phyloP scores from a whole-genome alignment of 2,113 vertebrate genomes.

The Toxostoma redivivum region DNA sequence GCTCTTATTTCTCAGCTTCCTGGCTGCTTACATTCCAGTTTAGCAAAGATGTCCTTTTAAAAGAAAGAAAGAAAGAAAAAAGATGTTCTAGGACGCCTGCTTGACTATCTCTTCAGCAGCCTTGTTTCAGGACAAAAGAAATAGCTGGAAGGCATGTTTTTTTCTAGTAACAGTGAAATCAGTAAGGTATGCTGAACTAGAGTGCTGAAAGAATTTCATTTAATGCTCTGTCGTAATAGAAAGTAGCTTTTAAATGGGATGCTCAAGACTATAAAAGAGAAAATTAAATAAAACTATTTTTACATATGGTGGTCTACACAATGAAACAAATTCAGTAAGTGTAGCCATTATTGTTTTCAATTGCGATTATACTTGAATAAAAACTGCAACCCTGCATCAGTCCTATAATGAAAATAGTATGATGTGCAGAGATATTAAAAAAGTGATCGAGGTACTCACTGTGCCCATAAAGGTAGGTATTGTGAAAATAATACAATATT shows the following conservation, averaged over 20 bases:
- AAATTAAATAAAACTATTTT: conserved; percentile 53
- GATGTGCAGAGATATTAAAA: conserved; percentile 25
- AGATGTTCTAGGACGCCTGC: background rate
- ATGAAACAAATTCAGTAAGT: conserved; percentile 43
- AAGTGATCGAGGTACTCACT: conserved; percentile 13
- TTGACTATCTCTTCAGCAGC: background rate
- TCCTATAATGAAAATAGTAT: conserved; percentile 15
- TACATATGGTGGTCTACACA: conserved; percentile 28
- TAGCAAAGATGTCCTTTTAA: background rate
- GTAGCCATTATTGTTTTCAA: conserved; percentile 48
- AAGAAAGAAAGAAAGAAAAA: no score
- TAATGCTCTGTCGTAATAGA: background rate
- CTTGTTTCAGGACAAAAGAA: background rate
- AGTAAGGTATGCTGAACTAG: background rate
- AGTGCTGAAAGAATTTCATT: conserved; percentile 21
- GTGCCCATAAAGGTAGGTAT: background rate
- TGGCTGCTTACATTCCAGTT: background rate
- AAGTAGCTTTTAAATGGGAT: background rate
- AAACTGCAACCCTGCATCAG: background rate
- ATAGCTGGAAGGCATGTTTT: background rate
- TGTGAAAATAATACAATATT: conserved; percentile 12
- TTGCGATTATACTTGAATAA: conserved; percentile 4
- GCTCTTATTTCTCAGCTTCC: background rate
- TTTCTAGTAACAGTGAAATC: background rate
- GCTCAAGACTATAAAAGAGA: background rate